A percentile compares a stretch with the other conserved stretches of the same genome.
Evolutionary conservation across 2,113 vertebrate species (phyloP).

Genomic region (Symphodus melops): DNA sequence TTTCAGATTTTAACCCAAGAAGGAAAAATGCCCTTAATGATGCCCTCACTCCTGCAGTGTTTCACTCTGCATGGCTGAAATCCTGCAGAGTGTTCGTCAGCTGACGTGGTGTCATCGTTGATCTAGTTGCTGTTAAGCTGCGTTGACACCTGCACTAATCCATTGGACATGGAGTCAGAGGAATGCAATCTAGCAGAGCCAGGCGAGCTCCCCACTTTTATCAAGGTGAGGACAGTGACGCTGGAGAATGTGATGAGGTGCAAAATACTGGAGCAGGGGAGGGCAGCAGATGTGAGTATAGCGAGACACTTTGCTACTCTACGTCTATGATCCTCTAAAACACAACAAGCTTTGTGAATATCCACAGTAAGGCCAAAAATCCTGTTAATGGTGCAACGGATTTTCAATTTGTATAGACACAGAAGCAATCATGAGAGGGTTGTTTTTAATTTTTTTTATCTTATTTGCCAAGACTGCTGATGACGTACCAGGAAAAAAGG

Average conservation of each 20-base stretch:
- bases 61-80: slow-evolving; percentile 24
- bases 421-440: slow-evolving; percentile 24
- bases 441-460: slow-evolving; percentile 11
- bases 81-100: slow-evolving; percentile 50
- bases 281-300: background rate
- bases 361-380: slow-evolving; percentile 20
- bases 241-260: slow-evolving; percentile 21
- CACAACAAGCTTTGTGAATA: slow-evolving; percentile 13
- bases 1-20: slow-evolving; percentile 2
- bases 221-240: slow-evolving; percentile 37
- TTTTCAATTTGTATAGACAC: slow-evolving; percentile 14
- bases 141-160: slow-evolving; percentile 73
- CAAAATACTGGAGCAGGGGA: slow-evolving; percentile 7
- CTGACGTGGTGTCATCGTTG: slow-evolving; percentile 71
- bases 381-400: slow-evolving; percentile 27
- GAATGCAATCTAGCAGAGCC: slow-evolving; percentile 56
- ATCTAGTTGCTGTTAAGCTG: slow-evolving; percentile 70
- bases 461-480: slow-evolving; percentile 15
- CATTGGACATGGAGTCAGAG: slow-evolving; percentile 70
- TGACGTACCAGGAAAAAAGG: slow-evolving; percentile 6
- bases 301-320: background rate
- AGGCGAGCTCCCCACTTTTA: slow-evolving; percentile 36
- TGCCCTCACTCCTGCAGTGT: slow-evolving; percentile 18
- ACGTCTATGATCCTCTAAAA: slow-evolving; percentile 2
- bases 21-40: slow-evolving; percentile 1